These are phyloP conservation scores for Margarornis squamiger DNA, from an alignment of 2,797 vertebrate genomes.

Conservation along the genomic window DNA sequence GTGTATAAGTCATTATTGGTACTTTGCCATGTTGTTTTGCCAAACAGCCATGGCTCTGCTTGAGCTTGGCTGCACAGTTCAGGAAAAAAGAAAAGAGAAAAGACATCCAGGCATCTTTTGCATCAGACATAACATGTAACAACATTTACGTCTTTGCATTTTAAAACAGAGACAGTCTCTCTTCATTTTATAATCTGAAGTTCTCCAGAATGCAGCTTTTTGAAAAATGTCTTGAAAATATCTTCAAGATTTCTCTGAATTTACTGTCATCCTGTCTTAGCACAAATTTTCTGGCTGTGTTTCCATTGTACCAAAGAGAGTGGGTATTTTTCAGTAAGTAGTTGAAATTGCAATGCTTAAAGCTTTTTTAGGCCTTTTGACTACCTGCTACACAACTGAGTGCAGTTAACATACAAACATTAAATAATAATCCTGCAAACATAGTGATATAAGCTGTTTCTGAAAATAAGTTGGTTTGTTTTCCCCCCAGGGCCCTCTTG, in stretches of 20 bases:
- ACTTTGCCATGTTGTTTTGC: not conserved
- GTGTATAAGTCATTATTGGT: not conserved
- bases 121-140: fast-evolving
- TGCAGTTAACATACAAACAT: not conserved
- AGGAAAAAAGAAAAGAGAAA: not conserved
- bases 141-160: not conserved
- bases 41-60: not conserved
- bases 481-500: not conserved
- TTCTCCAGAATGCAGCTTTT: not conserved
- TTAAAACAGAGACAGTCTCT: not conserved
- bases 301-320: not conserved
- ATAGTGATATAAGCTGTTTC: not conserved
- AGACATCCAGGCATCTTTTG: not conserved
- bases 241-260: not conserved
- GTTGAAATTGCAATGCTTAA: not conserved
- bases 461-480: not conserved
- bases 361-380: not conserved
- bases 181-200: not conserved
- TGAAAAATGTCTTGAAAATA: not conserved
- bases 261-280: not conserved
- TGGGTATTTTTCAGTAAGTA: not conserved
- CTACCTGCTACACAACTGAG: not conserved
- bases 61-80: not conserved
- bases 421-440: not conserved
- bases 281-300: not conserved